Evolutionary conservation across 1,140 invertebrate genomes (phyloP).

Genomic region (Apocrypta bakeri): DNA sequence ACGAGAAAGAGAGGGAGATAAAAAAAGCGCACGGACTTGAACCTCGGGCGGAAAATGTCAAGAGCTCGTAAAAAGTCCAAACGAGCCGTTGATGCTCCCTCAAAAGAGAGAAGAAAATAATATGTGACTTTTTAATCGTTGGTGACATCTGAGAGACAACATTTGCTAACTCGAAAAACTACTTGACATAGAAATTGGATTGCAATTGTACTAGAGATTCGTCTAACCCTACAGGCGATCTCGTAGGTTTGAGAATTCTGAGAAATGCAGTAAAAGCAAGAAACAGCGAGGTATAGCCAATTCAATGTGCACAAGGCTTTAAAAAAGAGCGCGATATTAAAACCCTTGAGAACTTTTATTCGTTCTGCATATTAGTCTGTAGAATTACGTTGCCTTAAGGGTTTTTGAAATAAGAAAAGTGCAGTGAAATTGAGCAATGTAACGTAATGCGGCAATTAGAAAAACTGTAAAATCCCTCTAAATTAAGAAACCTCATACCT

Average conservation of each 20-base stretch:
- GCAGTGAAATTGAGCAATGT: background rate
- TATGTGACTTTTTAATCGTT: constrained; percentile 7
- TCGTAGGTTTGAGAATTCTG: background rate
- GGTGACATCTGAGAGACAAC: background rate
- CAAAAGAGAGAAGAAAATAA: background rate
- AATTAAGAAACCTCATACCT: background rate
- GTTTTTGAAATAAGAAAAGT: too few relatives aligned
- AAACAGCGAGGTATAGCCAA: background rate
- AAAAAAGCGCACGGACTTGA: background rate
- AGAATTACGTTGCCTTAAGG: too few relatives aligned
- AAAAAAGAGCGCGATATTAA: background rate
- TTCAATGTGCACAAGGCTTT: background rate
- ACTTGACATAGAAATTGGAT: background rate
- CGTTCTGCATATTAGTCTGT: too few relatives aligned
- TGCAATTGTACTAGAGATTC: background rate
- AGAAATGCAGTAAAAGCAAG: constrained; percentile 1
- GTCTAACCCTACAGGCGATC: background rate
- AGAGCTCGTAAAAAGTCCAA: constrained; percentile 40
- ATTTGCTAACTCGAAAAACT: background rate
- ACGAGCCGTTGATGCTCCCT: background rate
- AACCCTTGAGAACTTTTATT: background rate
- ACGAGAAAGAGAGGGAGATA: too few relatives aligned
- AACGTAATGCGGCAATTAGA: background rate
- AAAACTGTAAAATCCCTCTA: background rate
- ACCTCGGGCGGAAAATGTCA: constrained; percentile 37